Evolutionary conservation across 2,888 invertebrate genomes (phyloP), one percentile per base, ranked within the genome.

Genomic region (Drosophila histrio): DNA sequence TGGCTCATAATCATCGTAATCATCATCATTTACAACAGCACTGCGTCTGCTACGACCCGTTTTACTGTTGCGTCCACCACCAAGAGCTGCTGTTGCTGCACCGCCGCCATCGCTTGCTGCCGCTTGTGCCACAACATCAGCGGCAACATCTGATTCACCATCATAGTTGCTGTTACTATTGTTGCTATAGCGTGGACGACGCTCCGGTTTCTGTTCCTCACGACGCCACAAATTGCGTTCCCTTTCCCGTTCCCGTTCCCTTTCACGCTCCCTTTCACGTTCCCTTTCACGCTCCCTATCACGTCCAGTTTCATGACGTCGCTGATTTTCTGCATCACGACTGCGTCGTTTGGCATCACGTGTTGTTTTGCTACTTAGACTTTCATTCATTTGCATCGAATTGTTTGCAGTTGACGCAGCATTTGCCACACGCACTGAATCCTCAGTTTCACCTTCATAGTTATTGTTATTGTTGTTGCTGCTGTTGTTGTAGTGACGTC

Each of bases 401-500:
- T n/a, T n/a, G n/a, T n/a, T n/a, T n/a, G n/a, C n/a, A n/a, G n/a
- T n/a, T n/a, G n/a, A n/a, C n/a, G n/a, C n/a, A n/a, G n/a, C n/a
- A n/a, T n/a, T n/a, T n/a, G n/a, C n/a, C n/a, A n/a, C n/a, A n/a
- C 90, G 87, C 11, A 80, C 72, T 0, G 92, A 91, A 63, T 93
- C 93, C 89, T 95, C 95, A 81, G 95, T 95, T 89, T 94, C 94
- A 90, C 94, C 94, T 60, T 95, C 95, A 0, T 95, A 95, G 89
- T 94, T 94, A 54, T 84, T 93, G 50, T 70, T 82, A 36, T 78
- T 93, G 32, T 76, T 80, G 44, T 83, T 75, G 57, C 83, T 84
- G 41, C 72, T 93, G 28, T 77, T 82, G 38, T 84, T 77, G 49
- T 87, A 43, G 2, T 46, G 59, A 11, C 84, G 88, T 39, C 79